Evolutionary conservation across 2,888 invertebrate species (phyloP).

Genomic region (Rhamnusium bicolor): DNA sequence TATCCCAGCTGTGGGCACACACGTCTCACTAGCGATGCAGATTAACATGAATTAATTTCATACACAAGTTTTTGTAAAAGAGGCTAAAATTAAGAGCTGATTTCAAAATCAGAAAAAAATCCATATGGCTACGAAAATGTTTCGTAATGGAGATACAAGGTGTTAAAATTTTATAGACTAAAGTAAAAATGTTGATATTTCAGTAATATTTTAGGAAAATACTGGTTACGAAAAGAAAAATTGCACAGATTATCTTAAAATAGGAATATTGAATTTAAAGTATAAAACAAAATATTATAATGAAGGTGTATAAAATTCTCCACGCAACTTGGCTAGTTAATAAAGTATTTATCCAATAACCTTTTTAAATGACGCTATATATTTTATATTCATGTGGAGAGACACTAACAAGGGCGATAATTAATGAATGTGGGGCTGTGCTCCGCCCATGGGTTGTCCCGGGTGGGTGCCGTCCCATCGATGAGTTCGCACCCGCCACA

Average conservation of each 20-base stretch:
- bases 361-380: slow-evolving; percentile 42
- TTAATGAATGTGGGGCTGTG: slow-evolving; percentile 62
- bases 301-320: slow-evolving; percentile 9
- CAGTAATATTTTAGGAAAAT: too few relatives aligned
- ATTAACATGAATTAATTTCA: too few relatives aligned
- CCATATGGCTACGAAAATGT: too few relatives aligned
- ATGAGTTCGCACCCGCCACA: slow-evolving; percentile 56
- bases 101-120: too few relatives aligned
- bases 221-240: too few relatives aligned
- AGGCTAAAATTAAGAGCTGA: too few relatives aligned
- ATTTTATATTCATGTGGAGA: slow-evolving; percentile 48
- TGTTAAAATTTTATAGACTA: too few relatives aligned
- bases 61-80: too few relatives aligned
- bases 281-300: not conserved
- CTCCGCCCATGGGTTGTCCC: slow-evolving; percentile 63
- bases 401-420: slow-evolving; percentile 65
- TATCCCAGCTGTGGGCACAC: too few relatives aligned
- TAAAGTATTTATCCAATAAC: slow-evolving; percentile 43
- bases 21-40: too few relatives aligned
- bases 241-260: not conserved
- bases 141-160: too few relatives aligned
- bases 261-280: not conserved
- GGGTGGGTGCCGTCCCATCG: slow-evolving; percentile 59
- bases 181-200: too few relatives aligned
- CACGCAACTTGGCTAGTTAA: slow-evolving; percentile 42